Percentiles rank a stretch among this genome's conserved stretches.
phyloP scores from a whole-genome alignment of 1,140 invertebrate species.

The Phortica variegata region DNA sequence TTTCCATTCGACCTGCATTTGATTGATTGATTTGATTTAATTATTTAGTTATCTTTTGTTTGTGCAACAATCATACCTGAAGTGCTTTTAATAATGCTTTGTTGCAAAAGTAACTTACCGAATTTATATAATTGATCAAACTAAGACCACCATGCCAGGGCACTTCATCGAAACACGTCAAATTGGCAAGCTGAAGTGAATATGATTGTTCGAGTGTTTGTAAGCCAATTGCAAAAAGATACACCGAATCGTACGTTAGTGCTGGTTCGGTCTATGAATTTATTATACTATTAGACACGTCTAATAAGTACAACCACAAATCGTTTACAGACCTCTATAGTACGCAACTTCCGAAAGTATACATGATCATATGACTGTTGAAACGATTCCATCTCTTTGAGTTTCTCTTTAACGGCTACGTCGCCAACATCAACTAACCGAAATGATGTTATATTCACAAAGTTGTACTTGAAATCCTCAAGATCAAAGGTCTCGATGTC shows the following conservation, averaged over 20 bases:
- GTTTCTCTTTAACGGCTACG: slow-evolving; percentile 70
- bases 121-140: slow-evolving; percentile 88
- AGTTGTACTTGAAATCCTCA: slow-evolving; percentile 92
- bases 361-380: slow-evolving; percentile 3
- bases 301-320: no score
- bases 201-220: slow-evolving; percentile 68
- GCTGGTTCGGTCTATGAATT: slow-evolving; percentile 83
- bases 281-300: no score
- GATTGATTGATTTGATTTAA: no score
- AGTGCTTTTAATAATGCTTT: no score
- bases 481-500: slow-evolving; percentile 89
- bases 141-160: slow-evolving; percentile 85
- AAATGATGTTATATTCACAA: slow-evolving; percentile 91
- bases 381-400: slow-evolving; percentile 75
- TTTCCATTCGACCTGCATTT: slow-evolving; percentile 59
- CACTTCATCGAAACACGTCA: slow-evolving; percentile 78
- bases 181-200: slow-evolving; percentile 65
- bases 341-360: slow-evolving; percentile 4
- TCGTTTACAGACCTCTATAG: slow-evolving; percentile 41
- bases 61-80: no score
- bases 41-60: no score
- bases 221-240: slow-evolving; percentile 82
- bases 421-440: slow-evolving; percentile 80
- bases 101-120: slow-evolving; percentile 69
- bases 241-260: slow-evolving; percentile 86